Evolutionary conservation across 2,888 invertebrate species (phyloP), one percentile per base, ranked within the genome.

Genomic region (Chalcis sispes): DNA sequence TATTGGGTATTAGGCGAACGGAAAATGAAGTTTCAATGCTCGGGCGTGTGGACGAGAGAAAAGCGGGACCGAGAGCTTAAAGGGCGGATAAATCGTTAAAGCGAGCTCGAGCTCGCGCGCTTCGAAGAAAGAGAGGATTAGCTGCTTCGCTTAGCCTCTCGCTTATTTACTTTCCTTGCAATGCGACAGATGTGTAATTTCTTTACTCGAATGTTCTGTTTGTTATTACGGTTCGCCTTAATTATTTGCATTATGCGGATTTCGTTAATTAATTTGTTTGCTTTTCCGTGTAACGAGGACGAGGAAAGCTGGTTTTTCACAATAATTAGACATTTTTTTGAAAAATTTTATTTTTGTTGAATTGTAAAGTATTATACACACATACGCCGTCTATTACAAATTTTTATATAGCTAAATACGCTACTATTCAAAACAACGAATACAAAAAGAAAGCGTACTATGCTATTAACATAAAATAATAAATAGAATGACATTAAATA

Each of bases 71-170:
- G 65, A 25, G 61, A 56, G 56, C 54, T 15, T 18, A 48, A 50
- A 40, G 56, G 74, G 74, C 62, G 74, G 67, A 54, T 58, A 69
- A 64, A 65, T 75, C 58, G 75, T 76, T 71, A 72, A 76, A 76
- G 71, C 75, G 54, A 76, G 66, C 66, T 23, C 23, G 25, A 15
- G 42, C 15, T n/a, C n/a, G n/a, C n/a, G n/a, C n/a, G n/a, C n/a
- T n/a, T n/a, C n/a, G 52, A 23, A 54, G 74, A 74, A 69, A 67
- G 62, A 46, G 67, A 56, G 75, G 67, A 67, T 74, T 74, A 67
- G n/a, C n/a, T n/a, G n/a, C 52, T 54, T 23, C 54, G 40, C 62
- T 50, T 25, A 8, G 61, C 52, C 23, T 23, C 58, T 52, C n/a
- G n/a, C n/a, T 27, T 59, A 54, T 66, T 58, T 36, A 58, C 27